phyloP scores from a whole-genome alignment of 2,888 invertebrate genomes.

The Apoda limacodes region DNA sequence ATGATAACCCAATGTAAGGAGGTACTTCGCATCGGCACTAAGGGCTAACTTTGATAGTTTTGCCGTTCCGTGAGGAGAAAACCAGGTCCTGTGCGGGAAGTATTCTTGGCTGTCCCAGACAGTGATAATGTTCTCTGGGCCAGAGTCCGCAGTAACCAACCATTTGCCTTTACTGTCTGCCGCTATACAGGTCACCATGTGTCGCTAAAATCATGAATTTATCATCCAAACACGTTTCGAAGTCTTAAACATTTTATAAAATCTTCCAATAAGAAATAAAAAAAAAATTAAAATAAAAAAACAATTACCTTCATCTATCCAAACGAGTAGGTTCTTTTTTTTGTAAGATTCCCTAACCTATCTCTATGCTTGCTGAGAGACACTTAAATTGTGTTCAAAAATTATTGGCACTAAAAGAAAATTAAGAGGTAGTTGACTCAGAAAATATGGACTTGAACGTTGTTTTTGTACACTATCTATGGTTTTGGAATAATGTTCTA shows the following conservation, averaged over 20 bases:
- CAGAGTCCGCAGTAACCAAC: constrained; percentile 71
- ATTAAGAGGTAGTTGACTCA: no score
- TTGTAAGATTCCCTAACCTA: no score
- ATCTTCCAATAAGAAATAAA: not conserved
- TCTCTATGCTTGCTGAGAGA: no score
- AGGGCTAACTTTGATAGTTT: constrained; percentile 49
- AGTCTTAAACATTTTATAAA: not conserved
- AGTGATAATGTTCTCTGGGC: constrained; percentile 65
- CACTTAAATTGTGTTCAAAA: no score
- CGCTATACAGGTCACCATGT: constrained; percentile 58
- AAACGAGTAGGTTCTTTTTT: no score
- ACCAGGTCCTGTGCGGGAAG: constrained; percentile 64
- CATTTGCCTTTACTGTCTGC: constrained; percentile 62
- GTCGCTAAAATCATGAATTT: constrained; percentile 52
- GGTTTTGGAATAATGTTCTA: no score
- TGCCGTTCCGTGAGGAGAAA: constrained; percentile 56
- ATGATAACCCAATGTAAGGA: constrained; percentile 65
- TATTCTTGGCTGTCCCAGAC: constrained; percentile 68
- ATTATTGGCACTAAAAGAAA: no score
- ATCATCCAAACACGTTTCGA: not conserved
- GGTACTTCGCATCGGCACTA: constrained; percentile 69
- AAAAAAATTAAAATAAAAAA: not conserved
- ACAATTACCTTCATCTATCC: no score
- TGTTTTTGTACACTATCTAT: not conserved
- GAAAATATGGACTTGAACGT: not conserved